These are phyloP conservation scores for Hirtodrosophila cameraria DNA, from an alignment of 2,888 invertebrate genomes.

Conservation along the genomic window DNA sequence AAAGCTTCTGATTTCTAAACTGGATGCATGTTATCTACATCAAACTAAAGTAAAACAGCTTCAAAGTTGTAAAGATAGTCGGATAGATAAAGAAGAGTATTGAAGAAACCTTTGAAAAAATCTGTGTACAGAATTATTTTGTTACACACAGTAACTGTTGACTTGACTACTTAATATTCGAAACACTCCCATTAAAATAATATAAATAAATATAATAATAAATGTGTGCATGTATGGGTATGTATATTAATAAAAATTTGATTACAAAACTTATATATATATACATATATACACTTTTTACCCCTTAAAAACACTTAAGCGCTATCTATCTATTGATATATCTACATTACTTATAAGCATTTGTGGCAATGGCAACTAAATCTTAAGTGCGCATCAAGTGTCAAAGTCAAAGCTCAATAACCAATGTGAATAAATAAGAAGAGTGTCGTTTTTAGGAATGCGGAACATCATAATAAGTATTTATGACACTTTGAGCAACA, in stretches of 20 bases:
- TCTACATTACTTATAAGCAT: constrained; percentile 17
- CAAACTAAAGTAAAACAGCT: too few species aligned
- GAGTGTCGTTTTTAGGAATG: constrained; percentile 56
- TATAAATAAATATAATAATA: too few species aligned
- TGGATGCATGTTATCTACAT: too few species aligned
- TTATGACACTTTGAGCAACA: constrained; percentile 16
- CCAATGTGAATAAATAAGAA: constrained; percentile 52
- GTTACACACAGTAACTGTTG: too few species aligned
- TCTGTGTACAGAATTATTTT: too few species aligned
- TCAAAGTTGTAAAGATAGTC: too few species aligned
- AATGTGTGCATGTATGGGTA: too few species aligned
- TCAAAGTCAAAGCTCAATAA: constrained; percentile 64
- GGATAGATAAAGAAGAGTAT: too few species aligned
- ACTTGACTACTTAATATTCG: too few species aligned
- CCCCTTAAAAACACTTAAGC: neutral
- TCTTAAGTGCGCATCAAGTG: constrained; percentile 19
- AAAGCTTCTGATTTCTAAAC: too few species aligned
- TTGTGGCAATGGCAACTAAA: constrained; percentile 6
- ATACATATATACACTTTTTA: neutral
- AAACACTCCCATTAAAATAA: too few species aligned
- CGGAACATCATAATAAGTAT: constrained; percentile 49
- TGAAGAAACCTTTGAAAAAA: too few species aligned
- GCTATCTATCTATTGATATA: constrained; percentile 3
- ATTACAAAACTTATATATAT: neutral
- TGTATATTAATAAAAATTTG: neutral